phyloP scores from a whole-genome alignment of 2,797 vertebrate genomes.

The Sebastiscus tertius region DNA sequence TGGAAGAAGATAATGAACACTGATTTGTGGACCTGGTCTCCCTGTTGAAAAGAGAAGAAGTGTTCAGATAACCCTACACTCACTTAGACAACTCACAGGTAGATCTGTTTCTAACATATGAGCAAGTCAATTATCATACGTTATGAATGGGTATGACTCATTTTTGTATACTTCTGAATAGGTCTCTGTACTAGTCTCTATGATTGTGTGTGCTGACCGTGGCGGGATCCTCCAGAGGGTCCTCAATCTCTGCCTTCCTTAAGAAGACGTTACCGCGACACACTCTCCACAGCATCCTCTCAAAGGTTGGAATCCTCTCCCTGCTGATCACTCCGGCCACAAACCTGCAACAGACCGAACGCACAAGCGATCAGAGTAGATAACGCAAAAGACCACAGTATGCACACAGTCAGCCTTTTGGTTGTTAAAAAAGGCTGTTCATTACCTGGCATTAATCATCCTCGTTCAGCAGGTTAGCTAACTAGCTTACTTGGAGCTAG shows the following conservation, averaged over 20 bases:
- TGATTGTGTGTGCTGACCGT: conserved; percentile 82
- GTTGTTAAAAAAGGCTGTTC: not conserved
- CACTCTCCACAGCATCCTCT: conserved; percentile 98
- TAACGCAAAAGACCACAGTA: not conserved
- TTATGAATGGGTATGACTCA: not conserved
- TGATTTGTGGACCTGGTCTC: conserved; percentile 95
- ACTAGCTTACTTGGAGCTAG: not conserved
- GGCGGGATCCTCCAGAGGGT: conserved; percentile 94
- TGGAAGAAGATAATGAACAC: conserved; percentile 98
- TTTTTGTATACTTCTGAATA: not conserved
- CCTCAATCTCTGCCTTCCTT: conserved; percentile 96
- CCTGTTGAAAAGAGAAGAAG: conserved; percentile 74
- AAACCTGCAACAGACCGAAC: conserved; percentile 81
- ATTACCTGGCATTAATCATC: not conserved
- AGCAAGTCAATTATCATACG: not conserved
- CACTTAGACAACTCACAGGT: not conserved
- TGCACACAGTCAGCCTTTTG: not conserved
- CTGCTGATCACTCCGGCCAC: conserved; percentile 96
- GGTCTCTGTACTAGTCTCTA: not conserved
- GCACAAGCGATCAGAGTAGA: not conserved
- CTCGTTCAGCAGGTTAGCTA: not conserved
- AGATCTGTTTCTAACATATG: not conserved
- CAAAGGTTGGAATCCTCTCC: conserved; percentile 95
- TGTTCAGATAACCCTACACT: not conserved
- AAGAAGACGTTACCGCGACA: conserved; percentile 97